Evolutionary conservation across 2,888 invertebrate genomes (phyloP).

Genomic region (Mycalesis mineus): DNA sequence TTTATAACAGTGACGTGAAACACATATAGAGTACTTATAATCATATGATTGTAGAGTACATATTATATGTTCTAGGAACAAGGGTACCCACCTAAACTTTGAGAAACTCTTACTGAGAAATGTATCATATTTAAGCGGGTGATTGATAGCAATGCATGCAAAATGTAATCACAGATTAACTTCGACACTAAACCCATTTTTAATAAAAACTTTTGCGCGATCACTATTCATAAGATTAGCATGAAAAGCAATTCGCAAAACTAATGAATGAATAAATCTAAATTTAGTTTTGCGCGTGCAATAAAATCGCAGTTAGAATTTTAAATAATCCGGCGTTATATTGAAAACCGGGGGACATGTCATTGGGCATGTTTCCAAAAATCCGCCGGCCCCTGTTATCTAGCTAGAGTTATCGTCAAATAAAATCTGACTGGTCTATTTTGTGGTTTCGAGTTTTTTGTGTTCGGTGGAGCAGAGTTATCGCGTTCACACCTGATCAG

Average conservation of each 20-base stretch:
- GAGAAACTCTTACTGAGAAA: too few relatives aligned
- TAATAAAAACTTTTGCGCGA: too few relatives aligned
- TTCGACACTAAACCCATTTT: too few relatives aligned
- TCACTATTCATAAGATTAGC: background rate
- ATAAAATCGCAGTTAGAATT: constrained; percentile 14
- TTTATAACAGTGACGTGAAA: too few relatives aligned
- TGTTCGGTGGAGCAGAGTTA: background rate
- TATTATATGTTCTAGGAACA: too few relatives aligned
- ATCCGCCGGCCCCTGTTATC: constrained; percentile 26
- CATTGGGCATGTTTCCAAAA: constrained; percentile 33
- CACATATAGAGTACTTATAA: too few relatives aligned
- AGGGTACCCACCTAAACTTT: too few relatives aligned
- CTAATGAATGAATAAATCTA: constrained; percentile 1
- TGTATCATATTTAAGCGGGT: too few relatives aligned
- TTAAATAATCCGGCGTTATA: constrained; percentile 17
- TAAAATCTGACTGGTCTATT: constrained; percentile 15
- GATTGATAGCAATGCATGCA: too few relatives aligned
- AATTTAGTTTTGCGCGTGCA: constrained; percentile 5
- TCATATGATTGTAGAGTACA: too few relatives aligned
- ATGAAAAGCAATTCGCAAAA: background rate
- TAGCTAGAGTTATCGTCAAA: constrained; percentile 9
- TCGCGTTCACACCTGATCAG: background rate
- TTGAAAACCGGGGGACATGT: constrained; percentile 22
- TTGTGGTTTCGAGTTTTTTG: background rate
- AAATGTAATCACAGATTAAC: too few relatives aligned